Evolutionary conservation across 2,888 invertebrate genomes (phyloP).

Genomic region (Diabrotica balteata): DNA sequence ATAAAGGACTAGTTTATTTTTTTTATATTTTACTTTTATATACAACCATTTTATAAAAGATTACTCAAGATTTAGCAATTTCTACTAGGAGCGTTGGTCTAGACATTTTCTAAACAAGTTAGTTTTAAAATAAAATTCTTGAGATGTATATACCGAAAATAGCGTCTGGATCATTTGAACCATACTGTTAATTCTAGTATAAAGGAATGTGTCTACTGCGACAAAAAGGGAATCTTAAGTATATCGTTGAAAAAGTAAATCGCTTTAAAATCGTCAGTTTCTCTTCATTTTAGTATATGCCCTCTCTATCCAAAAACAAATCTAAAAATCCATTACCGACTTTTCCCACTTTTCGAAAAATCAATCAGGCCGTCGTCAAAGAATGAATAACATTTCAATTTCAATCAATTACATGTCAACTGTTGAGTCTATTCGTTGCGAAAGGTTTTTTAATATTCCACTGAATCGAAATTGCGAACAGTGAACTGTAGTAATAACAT

Average conservation of each 20-base stretch:
- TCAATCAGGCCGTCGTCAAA: slow-evolving; percentile 12
- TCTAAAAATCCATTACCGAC: slow-evolving; percentile 6
- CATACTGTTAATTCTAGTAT: no score
- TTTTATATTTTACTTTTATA: no score
- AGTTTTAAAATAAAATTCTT: no score
- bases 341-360: slow-evolving; percentile 1
- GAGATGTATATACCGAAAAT: no score
- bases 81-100: no score
- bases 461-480: background rate
- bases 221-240: no score
- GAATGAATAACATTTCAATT: slow-evolving; percentile 9
- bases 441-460: slow-evolving; percentile 3
- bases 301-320: slow-evolving; percentile 3
- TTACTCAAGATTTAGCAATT: no score
- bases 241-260: background rate
- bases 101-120: no score
- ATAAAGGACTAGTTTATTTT: no score
- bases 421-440: slow-evolving; percentile 6
- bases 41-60: no score
- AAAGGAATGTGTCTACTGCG: no score
- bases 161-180: no score
- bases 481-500: slow-evolving; percentile 10
- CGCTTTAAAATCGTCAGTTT: background rate
- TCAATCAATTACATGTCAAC: slow-evolving; percentile 23
- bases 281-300: background rate